Conservation (phyloP, 2,888 invertebrate species). For the Tortricodes alternella region DNA sequence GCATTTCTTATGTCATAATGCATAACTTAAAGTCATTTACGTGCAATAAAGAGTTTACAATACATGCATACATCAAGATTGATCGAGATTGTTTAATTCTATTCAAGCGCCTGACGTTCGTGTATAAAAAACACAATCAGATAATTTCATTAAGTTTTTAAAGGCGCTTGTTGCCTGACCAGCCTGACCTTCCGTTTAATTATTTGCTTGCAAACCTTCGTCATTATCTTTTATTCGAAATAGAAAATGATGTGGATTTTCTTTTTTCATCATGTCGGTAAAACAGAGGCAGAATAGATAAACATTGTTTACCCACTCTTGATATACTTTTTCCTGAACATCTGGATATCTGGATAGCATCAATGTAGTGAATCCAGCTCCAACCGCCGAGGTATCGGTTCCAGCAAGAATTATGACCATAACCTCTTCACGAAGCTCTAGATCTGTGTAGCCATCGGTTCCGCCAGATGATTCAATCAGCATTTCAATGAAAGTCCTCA, state of each 20-base stretch:
- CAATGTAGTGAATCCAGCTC: constrained; percentile 43
- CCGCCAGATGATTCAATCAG: constrained; percentile 44
- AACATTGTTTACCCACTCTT: constrained; percentile 57
- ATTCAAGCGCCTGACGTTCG: too few species aligned
- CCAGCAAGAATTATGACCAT: constrained; percentile 52
- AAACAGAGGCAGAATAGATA: too few species aligned
- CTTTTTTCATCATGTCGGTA: too few species aligned
- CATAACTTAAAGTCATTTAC: too few species aligned
- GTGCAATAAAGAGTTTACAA: too few species aligned
- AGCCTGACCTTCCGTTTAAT: too few species aligned
- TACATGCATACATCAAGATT: too few species aligned
- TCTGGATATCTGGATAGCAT: constrained; percentile 48
- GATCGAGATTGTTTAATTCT: too few species aligned
- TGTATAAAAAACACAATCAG: too few species aligned
- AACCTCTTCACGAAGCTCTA: constrained; percentile 50
- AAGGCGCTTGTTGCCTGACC: too few species aligned
- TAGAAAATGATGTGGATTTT: not conserved
- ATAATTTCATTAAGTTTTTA: too few species aligned
- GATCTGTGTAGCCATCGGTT: constrained; percentile 40
- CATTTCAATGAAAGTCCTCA: constrained; percentile 48
- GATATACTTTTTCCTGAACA: constrained; percentile 51
- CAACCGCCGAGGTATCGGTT: constrained; percentile 55
- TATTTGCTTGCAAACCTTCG: not conserved
- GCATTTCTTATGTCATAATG: too few species aligned
- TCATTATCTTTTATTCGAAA: not conserved